Conservation (phyloP, 1,140 invertebrate species). For the Geopemphigus sp. region DNA sequence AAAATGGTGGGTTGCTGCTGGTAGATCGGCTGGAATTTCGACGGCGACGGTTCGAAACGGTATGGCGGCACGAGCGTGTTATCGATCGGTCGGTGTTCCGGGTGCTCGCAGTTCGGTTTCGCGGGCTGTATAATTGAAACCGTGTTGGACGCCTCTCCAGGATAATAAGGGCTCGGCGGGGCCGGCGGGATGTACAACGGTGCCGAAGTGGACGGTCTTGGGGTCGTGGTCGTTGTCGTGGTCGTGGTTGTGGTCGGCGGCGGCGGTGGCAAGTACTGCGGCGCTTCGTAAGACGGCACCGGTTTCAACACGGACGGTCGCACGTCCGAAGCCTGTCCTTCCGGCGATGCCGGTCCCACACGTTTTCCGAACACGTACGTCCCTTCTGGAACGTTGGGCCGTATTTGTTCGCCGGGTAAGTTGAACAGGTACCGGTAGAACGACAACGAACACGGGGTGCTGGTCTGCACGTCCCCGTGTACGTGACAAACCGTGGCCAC, state of each 20-base stretch:
- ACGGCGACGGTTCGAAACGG: neutral
- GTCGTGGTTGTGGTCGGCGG: neutral
- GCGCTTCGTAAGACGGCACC: neutral
- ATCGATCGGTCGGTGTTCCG: neutral
- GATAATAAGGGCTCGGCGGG: neutral
- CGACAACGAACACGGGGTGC: slow-evolving; percentile 36
- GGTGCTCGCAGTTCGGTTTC: neutral
- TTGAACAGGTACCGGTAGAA: slow-evolving; percentile 48
- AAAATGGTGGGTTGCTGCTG: neutral
- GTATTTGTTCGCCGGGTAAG: slow-evolving; percentile 38
- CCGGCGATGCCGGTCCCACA: neutral
- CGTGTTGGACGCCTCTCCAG: slow-evolving; percentile 2
- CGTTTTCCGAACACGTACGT: slow-evolving; percentile 41
- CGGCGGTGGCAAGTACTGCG: neutral
- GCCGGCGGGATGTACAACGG: neutral
- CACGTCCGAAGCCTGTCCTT: neutral
- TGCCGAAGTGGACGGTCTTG: neutral
- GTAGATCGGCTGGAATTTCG: slow-evolving; percentile 6
- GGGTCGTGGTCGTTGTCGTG: neutral
- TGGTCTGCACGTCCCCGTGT: slow-evolving; percentile 4
- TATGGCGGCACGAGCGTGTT: neutral
- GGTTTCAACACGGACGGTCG: slow-evolving; percentile 13
- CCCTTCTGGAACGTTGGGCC: slow-evolving; percentile 34
- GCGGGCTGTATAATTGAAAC: neutral
- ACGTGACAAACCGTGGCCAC: neutral